Base-by-base conservation (phyloP, 2,888 invertebrate genomes). In the Agrochola circellaris region DNA sequence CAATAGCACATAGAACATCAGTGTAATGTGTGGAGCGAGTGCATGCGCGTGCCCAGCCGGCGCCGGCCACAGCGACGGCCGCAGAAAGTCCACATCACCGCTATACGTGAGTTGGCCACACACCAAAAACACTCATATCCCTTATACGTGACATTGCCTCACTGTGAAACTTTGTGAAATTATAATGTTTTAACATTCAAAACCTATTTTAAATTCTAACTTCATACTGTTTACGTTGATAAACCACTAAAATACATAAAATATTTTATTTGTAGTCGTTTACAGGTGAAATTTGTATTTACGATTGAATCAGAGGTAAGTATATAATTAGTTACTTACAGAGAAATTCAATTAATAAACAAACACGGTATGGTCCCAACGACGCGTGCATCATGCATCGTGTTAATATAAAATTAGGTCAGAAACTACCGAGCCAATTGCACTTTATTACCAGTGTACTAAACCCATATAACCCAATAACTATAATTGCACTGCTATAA, bases 61-160 rank as follows among this genome's bases (percentile, higher is more conserved):
- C 70, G 85, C 78, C 81, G 76, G 72, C 75, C 67, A 56, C 84
- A 81, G 70, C 77, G 81, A 62, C 69, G 68, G 54, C 73, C 79
- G 67, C 81, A 89, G 84, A 87, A 86, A 89, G 84, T 91, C 91
- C 90, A 92, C 90, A 92, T 92, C 89, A 87, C 77, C 86, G 81
- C 84, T 85, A 87, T 88, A 94, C 94, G 95, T 94, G 94, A 95
- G 94, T 95, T 95, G 95, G 95, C 93, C 89, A 79, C 89, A 89
- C 85, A 94, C 93, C 95, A 95, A 95, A 92, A 90, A 89, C 89
- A 90, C 85, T 91, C 88, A 91, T 91, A 91, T 91, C 87, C 90
- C 89, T 88, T 89, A 85, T 84, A 91, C 87, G 89, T 88, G 90
- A 84, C 88, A 87, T 74, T 84, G 71, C 78, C 77, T 79, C 82